Evolutionary conservation across 1,140 invertebrate species (phyloP).

Genomic region (Manduca sexta): DNA sequence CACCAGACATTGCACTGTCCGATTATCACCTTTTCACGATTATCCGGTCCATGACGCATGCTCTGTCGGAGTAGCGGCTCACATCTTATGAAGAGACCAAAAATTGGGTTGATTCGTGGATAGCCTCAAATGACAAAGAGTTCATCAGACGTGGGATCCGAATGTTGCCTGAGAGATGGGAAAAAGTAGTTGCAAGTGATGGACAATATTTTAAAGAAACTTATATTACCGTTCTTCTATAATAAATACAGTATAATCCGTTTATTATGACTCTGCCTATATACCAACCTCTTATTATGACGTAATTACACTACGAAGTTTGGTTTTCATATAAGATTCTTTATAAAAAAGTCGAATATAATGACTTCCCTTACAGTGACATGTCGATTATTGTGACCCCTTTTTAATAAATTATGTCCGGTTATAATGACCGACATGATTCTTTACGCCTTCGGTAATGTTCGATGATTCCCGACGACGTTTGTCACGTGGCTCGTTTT

Average conservation of each 20-base stretch:
- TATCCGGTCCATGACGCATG: neutral
- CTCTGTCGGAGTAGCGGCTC: neutral
- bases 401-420: slow-evolving; percentile 5
- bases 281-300: slow-evolving; percentile 13
- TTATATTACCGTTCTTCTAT: no score
- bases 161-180: slow-evolving; percentile 4
- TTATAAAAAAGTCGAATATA: slow-evolving; percentile 8
- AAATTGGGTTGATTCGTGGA: slow-evolving; percentile 3
- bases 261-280: slow-evolving; percentile 15
- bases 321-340: slow-evolving; percentile 14
- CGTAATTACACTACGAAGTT: slow-evolving; percentile 8
- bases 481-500: slow-evolving; percentile 2
- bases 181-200: slow-evolving; percentile 7
- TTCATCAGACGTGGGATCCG: slow-evolving; percentile 3
- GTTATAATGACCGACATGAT: slow-evolving; percentile 6
- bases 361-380: neutral
- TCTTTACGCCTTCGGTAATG: neutral
- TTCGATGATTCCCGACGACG: neutral
- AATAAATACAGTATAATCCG: neutral
- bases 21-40: neutral
- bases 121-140: neutral
- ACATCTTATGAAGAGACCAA: slow-evolving; percentile 2
- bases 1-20: slow-evolving; percentile 1
- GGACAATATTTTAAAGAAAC: no score
- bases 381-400: slow-evolving; percentile 3